A percentile compares a stretch with the other conserved stretches of the same genome.
phyloP scores from a whole-genome alignment of 1,140 invertebrate genomes.

The Odontomachus brunneus region DNA sequence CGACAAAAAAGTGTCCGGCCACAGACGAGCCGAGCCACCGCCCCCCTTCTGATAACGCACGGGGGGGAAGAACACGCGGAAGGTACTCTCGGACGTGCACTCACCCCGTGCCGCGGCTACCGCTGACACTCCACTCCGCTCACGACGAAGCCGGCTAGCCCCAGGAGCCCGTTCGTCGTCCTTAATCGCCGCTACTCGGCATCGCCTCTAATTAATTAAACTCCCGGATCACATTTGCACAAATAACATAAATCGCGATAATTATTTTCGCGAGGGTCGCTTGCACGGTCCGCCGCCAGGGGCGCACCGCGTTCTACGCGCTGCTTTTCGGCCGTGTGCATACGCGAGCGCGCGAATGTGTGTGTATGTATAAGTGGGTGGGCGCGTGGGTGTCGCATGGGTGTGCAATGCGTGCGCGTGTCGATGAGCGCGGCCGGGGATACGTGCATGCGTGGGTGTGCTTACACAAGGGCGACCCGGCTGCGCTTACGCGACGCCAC shows the following conservation, averaged over 20 bases:
- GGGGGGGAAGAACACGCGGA: constrained; percentile 55
- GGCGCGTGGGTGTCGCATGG: too few relatives aligned
- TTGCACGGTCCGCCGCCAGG: constrained; percentile 76
- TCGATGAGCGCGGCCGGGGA: neutral
- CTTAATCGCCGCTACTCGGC: constrained; percentile 73
- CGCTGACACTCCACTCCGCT: constrained; percentile 63
- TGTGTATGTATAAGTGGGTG: neutral
- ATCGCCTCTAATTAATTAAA: constrained; percentile 78
- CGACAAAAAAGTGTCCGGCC: constrained; percentile 76
- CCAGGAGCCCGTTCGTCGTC: constrained; percentile 59
- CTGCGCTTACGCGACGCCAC: constrained; percentile 71
- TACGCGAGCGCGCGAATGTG: neutral
- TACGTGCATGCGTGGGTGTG: neutral
- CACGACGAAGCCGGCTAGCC: constrained; percentile 52
- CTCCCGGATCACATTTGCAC: constrained; percentile 74
- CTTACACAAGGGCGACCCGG: constrained; percentile 21
- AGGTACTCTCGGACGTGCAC: constrained; percentile 67
- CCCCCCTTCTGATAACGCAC: constrained; percentile 75
- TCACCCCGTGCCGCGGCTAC: constrained; percentile 69
- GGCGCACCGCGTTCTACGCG: constrained; percentile 72
- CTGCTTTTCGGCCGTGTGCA: constrained; percentile 54
- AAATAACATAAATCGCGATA: constrained; percentile 83
- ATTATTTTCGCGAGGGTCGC: constrained; percentile 81
- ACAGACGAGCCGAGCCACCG: constrained; percentile 78
- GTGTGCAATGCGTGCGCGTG: neutral